Base-by-base conservation (phyloP, 2,888 invertebrate species). In the Bombylius major region DNA sequence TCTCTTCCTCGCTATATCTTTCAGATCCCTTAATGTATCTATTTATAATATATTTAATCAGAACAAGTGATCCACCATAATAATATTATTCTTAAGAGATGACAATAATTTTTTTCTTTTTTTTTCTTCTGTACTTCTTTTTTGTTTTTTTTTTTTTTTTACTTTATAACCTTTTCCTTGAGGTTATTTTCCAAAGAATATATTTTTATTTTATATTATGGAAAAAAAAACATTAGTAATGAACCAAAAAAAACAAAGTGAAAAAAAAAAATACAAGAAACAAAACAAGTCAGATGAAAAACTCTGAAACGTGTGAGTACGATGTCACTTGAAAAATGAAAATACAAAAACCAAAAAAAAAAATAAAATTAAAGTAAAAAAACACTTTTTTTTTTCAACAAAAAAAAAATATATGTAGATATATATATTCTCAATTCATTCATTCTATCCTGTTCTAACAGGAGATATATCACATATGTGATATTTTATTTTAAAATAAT, bases 391-490 rank as follows among this genome's bases (percentile, higher is more conserved):
- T 36, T 36, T 36, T 36, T n/a, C n/a, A n/a, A n/a, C 9, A 36
- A 9, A 36, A 36, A 36, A 36, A 36, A 8, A 36, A 55, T n/a
- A 51, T 39, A 45, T 44, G 46, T 51, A 23, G 1, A 23, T 3
- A 23, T 23, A 23, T 23, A 23, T 23, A 23, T 23, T 23, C 23
- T 23, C 23, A 23, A 23, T 23, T 23, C 23, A 23, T 23, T 23
- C 23, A 36, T 51, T 55, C 55, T 55, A 55, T 55, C 55, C 55
- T 51, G 47, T 55, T 55, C 55, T 55, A 55, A 51, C 55, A 5
- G n/a, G 51, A 9, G 33, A 51, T 31, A 45, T 36, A 55, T 47
- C 55, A 55, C 46, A 55, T 55, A 50, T 50, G 54, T 46, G 46
- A 13, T 13, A 11, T 8, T 13, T 50, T 9, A 36, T 9, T 6